Base-by-base conservation (phyloP, 2,888 invertebrate species). In the Creontiades dilutus region DNA sequence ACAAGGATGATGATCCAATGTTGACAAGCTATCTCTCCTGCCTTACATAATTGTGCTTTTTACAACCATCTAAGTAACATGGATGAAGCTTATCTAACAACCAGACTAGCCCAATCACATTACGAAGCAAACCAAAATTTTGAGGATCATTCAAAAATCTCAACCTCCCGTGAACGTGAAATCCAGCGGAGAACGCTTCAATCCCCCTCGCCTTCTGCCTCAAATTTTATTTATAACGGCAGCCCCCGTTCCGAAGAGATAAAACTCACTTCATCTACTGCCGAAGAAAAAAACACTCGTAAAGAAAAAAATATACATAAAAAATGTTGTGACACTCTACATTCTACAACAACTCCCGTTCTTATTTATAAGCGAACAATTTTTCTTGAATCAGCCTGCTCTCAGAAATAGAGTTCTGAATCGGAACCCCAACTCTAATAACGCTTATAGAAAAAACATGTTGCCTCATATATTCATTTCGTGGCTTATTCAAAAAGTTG, bases 351-450 rank as follows among this genome's bases (percentile, higher is more conserved):
- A 23, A 23, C 23, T 68, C 68, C 23, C 68, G 23, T 23, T 68
- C 27, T 78, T 37, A 78, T 78, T 78, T 78, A 78, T 78, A 78
- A 46, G 47, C 78, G 14, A 13, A 78, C 78, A 47, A 78, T 78
- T 78, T 78, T 78, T 78, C 78, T 78, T 46, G 46, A 78, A 78
- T 78, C 78, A 78, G 37, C 11, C 78, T 16, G 78, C 2, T 37
- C 47, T 46, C 37, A 37, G 46, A 78, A 47, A 78, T 46, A 78
- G 78, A 78, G 46, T 78, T 78, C 68, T 68, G 68, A 68, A 68
- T 68, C 68, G 68, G 68, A 68, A 68, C 68, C 68, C 68, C 12
- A 68, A 68, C 68, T 23, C 68, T 68, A 68, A 68, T 23, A 68
- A 68, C 68, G 68, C 23, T 2, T 23, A 68, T 68, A 68, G 23